Conservation (phyloP, 2,113 vertebrate species). For the Phoxinus phoxinus region DNA sequence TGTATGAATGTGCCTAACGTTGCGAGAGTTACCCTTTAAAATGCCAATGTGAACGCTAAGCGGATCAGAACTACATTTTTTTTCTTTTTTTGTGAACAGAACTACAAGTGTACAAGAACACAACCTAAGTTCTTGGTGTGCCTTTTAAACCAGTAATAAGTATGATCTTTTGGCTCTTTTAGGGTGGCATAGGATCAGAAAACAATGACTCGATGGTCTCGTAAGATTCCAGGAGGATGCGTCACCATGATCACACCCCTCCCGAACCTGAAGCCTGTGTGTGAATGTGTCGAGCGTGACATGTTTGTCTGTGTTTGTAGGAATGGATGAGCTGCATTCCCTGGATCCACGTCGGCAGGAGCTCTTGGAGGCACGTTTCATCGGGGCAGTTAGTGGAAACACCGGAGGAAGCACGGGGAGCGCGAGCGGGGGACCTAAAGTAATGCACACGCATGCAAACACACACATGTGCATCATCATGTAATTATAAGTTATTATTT, state of each 20-base stretch:
- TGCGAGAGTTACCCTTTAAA: too few relatives aligned
- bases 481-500: neutral
- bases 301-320: constrained; percentile 73
- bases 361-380: constrained; percentile 96
- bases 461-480: neutral
- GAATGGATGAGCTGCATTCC: constrained; percentile 99
- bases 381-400: constrained; percentile 94
- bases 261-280: neutral
- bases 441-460: constrained; percentile 60
- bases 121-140: neutral
- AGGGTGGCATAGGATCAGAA: neutral
- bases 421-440: constrained; percentile 95
- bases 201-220: constrained; percentile 4
- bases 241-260: constrained; percentile 3
- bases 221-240: neutral
- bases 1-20: neutral
- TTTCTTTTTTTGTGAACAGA: too few relatives aligned
- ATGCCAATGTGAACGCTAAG: too few relatives aligned
- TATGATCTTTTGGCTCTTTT: neutral
- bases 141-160: neutral
- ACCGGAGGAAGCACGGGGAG: constrained; percentile 95
- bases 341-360: constrained; percentile 98
- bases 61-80: too few relatives aligned
- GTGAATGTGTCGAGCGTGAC: neutral
- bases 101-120: too few relatives aligned